phyloP scores from a whole-genome alignment of 2,113 vertebrate species.

The Sceloporus tristichus region DNA sequence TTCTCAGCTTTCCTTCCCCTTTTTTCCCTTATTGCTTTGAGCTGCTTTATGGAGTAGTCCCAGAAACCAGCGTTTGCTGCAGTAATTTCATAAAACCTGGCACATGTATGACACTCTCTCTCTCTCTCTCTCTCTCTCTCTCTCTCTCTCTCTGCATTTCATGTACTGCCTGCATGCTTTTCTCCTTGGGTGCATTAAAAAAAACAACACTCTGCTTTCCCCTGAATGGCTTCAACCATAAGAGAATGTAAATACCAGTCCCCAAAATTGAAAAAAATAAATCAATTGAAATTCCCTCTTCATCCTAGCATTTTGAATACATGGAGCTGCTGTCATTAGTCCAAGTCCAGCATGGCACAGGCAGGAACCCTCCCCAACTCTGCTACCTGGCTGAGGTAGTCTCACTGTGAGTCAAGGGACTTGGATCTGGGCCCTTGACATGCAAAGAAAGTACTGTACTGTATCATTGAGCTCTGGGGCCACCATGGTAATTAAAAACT shows the following conservation, averaged over 20 bases:
- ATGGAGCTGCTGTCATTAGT: not conserved
- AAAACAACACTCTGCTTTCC: too few relatives aligned
- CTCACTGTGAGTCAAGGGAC: not conserved
- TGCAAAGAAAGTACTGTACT: not conserved
- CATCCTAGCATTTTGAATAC: not conserved
- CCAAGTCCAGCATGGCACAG: too few relatives aligned
- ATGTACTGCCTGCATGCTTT: not conserved
- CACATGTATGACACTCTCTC: not conserved
- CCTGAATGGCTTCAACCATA: too few relatives aligned
- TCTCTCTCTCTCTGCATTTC: not conserved
- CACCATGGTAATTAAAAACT: too few relatives aligned
- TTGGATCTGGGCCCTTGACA: not conserved
- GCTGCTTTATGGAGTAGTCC: not conserved
- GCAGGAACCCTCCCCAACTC: not conserved
- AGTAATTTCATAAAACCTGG: not conserved
- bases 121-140: not conserved
- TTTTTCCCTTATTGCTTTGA: not conserved
- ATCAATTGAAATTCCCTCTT: too few relatives aligned
- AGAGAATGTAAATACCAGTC: too few relatives aligned
- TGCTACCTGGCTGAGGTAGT: not conserved
- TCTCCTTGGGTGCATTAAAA: not conserved
- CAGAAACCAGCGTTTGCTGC: not conserved
- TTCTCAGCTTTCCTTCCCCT: not conserved
- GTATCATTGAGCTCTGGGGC: too few relatives aligned
- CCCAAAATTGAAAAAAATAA: too few relatives aligned